Evolutionary conservation across 2,797 vertebrate genomes (phyloP).

Genomic region (Danio choprae): DNA sequence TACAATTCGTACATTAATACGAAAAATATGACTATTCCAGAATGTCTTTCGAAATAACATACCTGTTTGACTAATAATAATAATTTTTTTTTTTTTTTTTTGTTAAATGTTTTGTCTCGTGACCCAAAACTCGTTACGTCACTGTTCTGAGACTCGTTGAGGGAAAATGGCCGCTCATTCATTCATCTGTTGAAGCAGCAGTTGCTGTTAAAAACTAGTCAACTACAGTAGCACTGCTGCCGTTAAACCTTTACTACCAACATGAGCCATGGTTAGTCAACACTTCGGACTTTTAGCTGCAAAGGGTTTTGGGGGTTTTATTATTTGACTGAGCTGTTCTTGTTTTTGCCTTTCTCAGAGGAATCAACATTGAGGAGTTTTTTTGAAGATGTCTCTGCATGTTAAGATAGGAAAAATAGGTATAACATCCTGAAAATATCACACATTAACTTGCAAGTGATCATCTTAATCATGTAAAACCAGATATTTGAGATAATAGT

Average conservation of each 20-base stretch:
- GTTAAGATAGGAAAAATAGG: not conserved
- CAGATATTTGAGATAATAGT: not conserved
- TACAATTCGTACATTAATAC: too few relatives aligned
- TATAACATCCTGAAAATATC: not conserved
- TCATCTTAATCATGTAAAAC: not conserved
- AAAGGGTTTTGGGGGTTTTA: not conserved
- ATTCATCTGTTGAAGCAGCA: conserved; percentile 70
- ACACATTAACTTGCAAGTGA: not conserved
- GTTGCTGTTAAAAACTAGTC: conserved; percentile 64
- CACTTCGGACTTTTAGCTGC: not conserved
- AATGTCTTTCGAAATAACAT: not conserved
- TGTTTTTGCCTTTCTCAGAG: not conserved
- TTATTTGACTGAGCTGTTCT: not conserved
- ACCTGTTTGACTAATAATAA: not conserved
- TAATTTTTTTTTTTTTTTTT: too few relatives aligned
- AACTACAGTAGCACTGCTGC: conserved; percentile 23
- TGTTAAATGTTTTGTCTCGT: not conserved
- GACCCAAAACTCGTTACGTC: not conserved
- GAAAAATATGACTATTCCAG: accelerated
- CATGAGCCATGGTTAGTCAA: not conserved
- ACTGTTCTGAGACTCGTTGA: conserved; percentile 45
- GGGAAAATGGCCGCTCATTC: conserved; percentile 75
- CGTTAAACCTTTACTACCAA: not conserved
- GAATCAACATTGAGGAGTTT: not conserved
- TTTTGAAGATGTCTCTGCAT: not conserved